These are phyloP conservation scores for Hexactinellida sp. DNA, from an alignment of 37 sponge, comb jelly and placozoan species.

Conservation along the genomic window DNA sequence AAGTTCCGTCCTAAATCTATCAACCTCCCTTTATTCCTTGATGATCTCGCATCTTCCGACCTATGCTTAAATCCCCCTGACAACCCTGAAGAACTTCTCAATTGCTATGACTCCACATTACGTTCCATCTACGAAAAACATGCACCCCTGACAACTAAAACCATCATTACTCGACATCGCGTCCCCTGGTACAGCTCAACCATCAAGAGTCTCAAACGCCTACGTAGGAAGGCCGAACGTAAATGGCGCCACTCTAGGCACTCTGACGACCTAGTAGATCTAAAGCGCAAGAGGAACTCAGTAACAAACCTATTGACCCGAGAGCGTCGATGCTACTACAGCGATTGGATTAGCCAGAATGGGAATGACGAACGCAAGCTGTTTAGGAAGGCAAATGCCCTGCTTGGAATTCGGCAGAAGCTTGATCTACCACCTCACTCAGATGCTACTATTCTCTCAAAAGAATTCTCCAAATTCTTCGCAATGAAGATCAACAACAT, in stretches of 20 bases:
- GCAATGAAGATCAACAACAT: too few species aligned
- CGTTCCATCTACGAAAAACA: background rate
- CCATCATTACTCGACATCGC: background rate
- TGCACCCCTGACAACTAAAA: background rate
- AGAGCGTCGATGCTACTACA: background rate
- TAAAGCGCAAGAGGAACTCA: background rate
- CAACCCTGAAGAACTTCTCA: background rate
- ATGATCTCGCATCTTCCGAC: background rate
- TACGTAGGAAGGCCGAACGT: background rate
- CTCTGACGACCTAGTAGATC: background rate
- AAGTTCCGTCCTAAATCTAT: too few species aligned
- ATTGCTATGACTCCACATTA: background rate
- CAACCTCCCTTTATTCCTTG: too few species aligned
- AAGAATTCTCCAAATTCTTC: too few species aligned
- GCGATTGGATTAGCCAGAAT: background rate
- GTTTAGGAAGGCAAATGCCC: background rate
- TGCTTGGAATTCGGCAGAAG: too few species aligned
- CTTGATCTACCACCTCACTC: too few species aligned
- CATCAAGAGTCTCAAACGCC: background rate
- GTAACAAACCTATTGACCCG: background rate
- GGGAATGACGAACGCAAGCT: background rate
- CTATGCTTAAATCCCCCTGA: background rate
- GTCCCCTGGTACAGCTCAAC: background rate
- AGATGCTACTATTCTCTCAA: too few species aligned
- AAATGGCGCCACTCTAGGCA: background rate